A percentile compares a stretch with the other conserved stretches of the same genome.
phyloP scores from a whole-genome alignment of 2,113 vertebrate species.

The Erythrocebus patas region DNA sequence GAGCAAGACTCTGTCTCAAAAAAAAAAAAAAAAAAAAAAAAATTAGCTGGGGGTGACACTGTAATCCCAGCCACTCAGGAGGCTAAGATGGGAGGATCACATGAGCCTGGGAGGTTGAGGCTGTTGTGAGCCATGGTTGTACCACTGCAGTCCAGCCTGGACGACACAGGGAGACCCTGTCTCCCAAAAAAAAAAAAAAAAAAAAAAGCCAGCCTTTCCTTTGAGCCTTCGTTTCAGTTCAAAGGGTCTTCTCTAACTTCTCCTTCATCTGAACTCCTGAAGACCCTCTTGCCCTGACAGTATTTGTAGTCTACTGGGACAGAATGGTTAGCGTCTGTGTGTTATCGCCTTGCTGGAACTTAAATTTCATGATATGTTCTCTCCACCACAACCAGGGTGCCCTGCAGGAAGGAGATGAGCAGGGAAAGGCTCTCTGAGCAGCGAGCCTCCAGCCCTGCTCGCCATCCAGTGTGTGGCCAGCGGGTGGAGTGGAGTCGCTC shows the following conservation, averaged over 20 bases:
- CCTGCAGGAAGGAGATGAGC: rapidly evolving
- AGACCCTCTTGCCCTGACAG: too few species aligned
- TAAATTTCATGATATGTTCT: neutral
- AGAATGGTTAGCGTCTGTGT: neutral
- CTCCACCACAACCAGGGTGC: neutral
- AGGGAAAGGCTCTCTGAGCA: neutral
- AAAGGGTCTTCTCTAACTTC: neutral
- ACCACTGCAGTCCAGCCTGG: too few species aligned
- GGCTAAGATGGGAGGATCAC: too few species aligned
- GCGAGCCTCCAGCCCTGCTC: neutral
- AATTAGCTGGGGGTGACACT: too few species aligned
- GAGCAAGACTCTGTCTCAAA: too few species aligned
- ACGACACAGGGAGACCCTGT: too few species aligned
- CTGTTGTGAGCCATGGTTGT: too few species aligned
- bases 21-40: too few species aligned
- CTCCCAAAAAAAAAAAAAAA: too few species aligned
- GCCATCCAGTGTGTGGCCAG: neutral
- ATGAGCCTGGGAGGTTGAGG: too few species aligned
- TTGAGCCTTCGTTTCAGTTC: neutral
- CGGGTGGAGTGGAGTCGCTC: too few species aligned
- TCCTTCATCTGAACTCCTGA: neutral
- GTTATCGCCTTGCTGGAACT: neutral
- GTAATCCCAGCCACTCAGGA: too few species aligned
- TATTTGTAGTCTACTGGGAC: neutral
- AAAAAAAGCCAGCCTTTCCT: neutral